A percentile compares a stretch with the other conserved stretches of the same genome.
These are phyloP conservation scores for Xenentodon cancila DNA, from an alignment of 2,797 vertebrate genomes.

Conservation along the genomic window DNA sequence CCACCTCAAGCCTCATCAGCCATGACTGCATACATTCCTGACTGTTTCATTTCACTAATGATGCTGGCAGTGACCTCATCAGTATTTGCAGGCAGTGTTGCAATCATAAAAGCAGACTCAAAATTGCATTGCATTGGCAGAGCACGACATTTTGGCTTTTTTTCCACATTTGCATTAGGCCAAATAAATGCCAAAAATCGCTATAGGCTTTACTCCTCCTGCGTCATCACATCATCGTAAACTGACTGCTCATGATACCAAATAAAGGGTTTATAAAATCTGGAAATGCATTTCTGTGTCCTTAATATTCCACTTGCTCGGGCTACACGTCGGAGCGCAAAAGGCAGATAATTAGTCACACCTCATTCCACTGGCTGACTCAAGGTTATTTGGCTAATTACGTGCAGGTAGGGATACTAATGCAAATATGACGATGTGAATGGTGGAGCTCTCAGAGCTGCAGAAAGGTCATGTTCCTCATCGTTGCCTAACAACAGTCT, in stretches of 20 bases:
- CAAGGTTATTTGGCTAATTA: slow-evolving; percentile 77
- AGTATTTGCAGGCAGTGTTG: too few relatives aligned
- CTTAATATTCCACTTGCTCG: slow-evolving; percentile 1
- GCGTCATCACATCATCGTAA: slow-evolving; percentile 21
- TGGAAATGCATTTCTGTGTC: slow-evolving; percentile 22
- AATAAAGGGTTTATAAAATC: slow-evolving; percentile 29
- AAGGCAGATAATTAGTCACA: slow-evolving; percentile 72
- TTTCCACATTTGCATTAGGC: not conserved
- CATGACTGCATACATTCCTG: too few relatives aligned
- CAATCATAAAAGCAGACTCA: too few relatives aligned
- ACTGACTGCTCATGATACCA: slow-evolving; percentile 2
- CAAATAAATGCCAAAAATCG: slow-evolving; percentile 4
- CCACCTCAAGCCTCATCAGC: too few relatives aligned
- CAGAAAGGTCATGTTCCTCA: slow-evolving; percentile 47
- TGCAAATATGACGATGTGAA: slow-evolving; percentile 53
- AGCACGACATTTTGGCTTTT: not conserved
- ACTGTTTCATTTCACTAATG: too few relatives aligned
- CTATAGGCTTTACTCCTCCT: slow-evolving; percentile 1
- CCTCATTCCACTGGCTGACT: slow-evolving; percentile 65
- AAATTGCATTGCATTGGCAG: too few relatives aligned
- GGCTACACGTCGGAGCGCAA: slow-evolving; percentile 48
- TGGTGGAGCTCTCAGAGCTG: slow-evolving; percentile 23
- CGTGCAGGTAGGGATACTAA: slow-evolving; percentile 63
- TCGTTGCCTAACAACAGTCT: slow-evolving; percentile 33
- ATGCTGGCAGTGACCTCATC: too few relatives aligned